These are phyloP conservation scores for Conus ventricosus DNA, from an alignment of 1,140 invertebrate species.

Conservation along the genomic window DNA sequence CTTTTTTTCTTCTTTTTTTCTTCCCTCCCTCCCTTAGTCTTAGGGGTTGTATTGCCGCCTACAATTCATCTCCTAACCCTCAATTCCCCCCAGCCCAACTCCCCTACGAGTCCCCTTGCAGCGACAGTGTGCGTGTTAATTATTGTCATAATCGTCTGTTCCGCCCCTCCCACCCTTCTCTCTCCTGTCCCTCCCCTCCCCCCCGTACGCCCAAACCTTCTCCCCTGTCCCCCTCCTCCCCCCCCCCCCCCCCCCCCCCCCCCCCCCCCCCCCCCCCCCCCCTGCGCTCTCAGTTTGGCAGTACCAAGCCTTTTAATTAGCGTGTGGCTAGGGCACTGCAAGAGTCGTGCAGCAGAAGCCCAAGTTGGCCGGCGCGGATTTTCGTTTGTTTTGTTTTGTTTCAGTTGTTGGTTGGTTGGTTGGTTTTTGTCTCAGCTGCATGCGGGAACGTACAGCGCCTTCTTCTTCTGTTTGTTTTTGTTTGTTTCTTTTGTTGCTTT, in stretches of 20 bases:
- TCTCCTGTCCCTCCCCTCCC: neutral
- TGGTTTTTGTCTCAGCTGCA: too few relatives aligned
- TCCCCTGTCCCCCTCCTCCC: neutral
- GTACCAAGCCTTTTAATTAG: neutral
- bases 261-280: neutral
- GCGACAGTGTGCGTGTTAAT: slow-evolving; percentile 26
- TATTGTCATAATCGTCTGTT: slow-evolving; percentile 28
- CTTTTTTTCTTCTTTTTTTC: slow-evolving; percentile 19
- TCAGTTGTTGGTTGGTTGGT: too few relatives aligned
- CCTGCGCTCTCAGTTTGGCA: neutral
- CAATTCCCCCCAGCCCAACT: neutral
- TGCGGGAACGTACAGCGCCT: too few relatives aligned
- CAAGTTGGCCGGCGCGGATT: too few relatives aligned
- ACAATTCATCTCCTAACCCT: neutral
- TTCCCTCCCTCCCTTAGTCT: neutral
- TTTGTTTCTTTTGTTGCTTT: too few relatives aligned
- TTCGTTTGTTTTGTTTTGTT: too few relatives aligned
- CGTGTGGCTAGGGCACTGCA: neutral
- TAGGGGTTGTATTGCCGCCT: neutral
- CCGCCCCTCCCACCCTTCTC: neutral
- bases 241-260: neutral
- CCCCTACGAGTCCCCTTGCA: neutral
- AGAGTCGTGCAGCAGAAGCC: too few relatives aligned
- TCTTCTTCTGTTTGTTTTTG: too few relatives aligned
- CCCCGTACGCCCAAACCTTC: neutral